phyloP scores from a whole-genome alignment of 2,888 invertebrate genomes.

The Agrochola circellaris region DNA sequence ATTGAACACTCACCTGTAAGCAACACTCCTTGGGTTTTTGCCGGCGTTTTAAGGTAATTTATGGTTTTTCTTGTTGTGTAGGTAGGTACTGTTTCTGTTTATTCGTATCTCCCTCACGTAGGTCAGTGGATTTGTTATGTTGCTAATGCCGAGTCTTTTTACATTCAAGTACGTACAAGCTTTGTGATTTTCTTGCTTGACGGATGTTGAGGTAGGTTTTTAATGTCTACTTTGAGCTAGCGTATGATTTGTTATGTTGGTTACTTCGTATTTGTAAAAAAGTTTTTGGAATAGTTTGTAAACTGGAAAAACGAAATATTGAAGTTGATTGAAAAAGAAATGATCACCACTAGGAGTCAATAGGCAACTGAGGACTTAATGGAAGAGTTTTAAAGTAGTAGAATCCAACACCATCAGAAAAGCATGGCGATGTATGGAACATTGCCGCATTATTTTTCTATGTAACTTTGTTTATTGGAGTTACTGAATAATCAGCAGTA shows the following conservation, averaged over 20 bases:
- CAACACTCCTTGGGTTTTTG: constrained; percentile 78
- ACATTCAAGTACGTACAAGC: constrained; percentile 70
- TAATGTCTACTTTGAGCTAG: constrained; percentile 6
- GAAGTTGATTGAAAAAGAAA: too few species aligned
- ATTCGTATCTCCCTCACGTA: constrained; percentile 77
- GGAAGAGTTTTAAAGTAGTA: not conserved
- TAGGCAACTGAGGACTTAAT: not conserved
- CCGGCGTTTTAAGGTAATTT: constrained; percentile 85
- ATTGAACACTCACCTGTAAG: constrained; percentile 72
- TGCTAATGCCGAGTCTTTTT: constrained; percentile 61
- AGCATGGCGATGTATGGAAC: too few species aligned
- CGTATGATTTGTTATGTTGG: not conserved
- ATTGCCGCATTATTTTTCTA: not conserved
- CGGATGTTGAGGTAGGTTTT: constrained; percentile 46
- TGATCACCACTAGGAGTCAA: not conserved
- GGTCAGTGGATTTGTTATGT: constrained; percentile 78
- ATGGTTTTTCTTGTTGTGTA: constrained; percentile 83
- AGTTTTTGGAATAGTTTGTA: not conserved
- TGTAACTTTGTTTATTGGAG: too few species aligned
- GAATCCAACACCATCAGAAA: not conserved
- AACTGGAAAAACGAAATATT: not conserved
- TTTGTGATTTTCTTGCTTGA: constrained; percentile 47
- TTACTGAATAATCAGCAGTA: not conserved
- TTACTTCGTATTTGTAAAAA: not conserved
- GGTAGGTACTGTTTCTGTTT: constrained; percentile 68